A percentile compares a stretch with the other conserved stretches of the same genome.
These are phyloP conservation scores for Neoseiulus cucumeris DNA, from an alignment of 1,140 invertebrate species.

Conservation along the genomic window DNA sequence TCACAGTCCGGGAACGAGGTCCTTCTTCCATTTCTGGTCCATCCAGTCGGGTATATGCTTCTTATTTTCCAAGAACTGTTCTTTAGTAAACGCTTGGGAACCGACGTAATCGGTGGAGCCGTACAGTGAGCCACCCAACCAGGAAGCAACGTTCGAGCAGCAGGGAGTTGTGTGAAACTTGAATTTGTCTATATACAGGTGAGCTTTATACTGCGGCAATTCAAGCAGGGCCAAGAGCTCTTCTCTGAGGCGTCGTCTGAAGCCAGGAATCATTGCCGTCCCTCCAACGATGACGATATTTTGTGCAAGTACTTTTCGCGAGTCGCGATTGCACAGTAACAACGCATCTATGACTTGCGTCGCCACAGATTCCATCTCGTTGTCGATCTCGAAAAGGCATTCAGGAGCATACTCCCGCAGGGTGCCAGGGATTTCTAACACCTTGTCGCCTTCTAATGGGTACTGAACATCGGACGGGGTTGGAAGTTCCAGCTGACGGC, in stretches of 20 bases:
- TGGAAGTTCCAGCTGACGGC: slow-evolving; percentile 18
- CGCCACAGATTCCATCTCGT: slow-evolving; percentile 56
- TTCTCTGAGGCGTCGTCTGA: slow-evolving; percentile 45
- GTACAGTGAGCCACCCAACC: slow-evolving; percentile 66
- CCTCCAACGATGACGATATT: slow-evolving; percentile 69
- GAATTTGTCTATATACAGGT: slow-evolving; percentile 43
- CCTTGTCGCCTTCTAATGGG: slow-evolving; percentile 40
- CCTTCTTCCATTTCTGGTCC: slow-evolving; percentile 31
- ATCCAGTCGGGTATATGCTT: slow-evolving; percentile 58
- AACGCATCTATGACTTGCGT: slow-evolving; percentile 65
- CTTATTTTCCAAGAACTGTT: slow-evolving; percentile 41
- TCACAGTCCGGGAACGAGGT: slow-evolving; percentile 10
- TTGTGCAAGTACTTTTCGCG: slow-evolving; percentile 44
- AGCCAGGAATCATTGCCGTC: slow-evolving; percentile 53
- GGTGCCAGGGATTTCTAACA: slow-evolving; percentile 41
- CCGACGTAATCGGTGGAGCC: slow-evolving; percentile 55
- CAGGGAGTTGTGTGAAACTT: slow-evolving; percentile 54
- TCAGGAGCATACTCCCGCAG: slow-evolving; percentile 56
- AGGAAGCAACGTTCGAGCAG: slow-evolving; percentile 61
- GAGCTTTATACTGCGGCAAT: slow-evolving; percentile 39
- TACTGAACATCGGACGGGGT: slow-evolving; percentile 41
- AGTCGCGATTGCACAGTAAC: slow-evolving; percentile 52
- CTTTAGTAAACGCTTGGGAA: slow-evolving; percentile 47
- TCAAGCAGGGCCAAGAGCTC: slow-evolving; percentile 47
- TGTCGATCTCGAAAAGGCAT: slow-evolving; percentile 60